These are phyloP conservation scores for Mungos mungo DNA, from an alignment of 2,113 vertebrate species.

Conservation along the genomic window DNA sequence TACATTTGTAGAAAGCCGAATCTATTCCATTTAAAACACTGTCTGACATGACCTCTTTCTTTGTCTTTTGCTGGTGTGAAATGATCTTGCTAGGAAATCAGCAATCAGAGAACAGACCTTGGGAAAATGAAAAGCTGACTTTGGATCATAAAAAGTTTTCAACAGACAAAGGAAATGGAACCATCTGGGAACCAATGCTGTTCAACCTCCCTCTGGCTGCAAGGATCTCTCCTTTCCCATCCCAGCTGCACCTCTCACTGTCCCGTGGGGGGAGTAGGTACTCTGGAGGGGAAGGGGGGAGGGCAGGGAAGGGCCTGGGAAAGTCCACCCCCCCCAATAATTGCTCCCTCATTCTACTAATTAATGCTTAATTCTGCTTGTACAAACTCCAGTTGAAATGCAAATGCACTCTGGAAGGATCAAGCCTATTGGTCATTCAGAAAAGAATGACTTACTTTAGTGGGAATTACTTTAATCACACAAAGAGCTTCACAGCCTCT, in stretches of 20 bases:
- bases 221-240: background rate
- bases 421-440: background rate
- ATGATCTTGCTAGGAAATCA: background rate
- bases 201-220: fast-evolving
- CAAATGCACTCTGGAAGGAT: conserved; percentile 1
- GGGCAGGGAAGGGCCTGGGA: background rate
- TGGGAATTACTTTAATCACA: conserved; percentile 12
- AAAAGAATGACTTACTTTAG: conserved; percentile 21
- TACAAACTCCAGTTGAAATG: background rate
- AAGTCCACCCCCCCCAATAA: background rate
- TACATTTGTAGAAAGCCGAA: background rate
- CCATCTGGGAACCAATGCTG: background rate
- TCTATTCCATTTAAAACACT: background rate
- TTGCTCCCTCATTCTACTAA: background rate
- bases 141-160: background rate
- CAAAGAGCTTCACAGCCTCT: background rate
- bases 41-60: background rate
- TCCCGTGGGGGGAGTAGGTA: too few relatives aligned
- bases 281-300: fast-evolving
- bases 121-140: background rate
- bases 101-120: background rate
- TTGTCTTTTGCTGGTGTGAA: background rate
- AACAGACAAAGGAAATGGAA: background rate
- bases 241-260: too few relatives aligned
- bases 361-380: background rate